Evolutionary conservation across 1,140 invertebrate genomes (phyloP).

Genomic region (Drosophila kikkawai): DNA sequence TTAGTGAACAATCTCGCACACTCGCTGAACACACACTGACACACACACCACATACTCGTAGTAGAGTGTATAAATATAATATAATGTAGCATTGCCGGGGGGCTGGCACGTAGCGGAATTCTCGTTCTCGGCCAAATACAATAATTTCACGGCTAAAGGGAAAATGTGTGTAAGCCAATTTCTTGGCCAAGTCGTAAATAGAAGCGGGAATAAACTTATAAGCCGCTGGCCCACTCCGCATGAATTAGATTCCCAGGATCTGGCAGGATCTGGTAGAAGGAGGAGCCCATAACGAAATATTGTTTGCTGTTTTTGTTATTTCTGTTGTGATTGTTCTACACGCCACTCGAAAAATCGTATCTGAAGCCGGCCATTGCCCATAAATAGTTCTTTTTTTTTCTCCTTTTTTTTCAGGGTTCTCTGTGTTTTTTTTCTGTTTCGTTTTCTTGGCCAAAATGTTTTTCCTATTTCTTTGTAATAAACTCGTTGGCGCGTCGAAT

Average conservation of each 20-base stretch:
- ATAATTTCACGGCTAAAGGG: slow-evolving; percentile 79
- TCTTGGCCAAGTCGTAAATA: slow-evolving; percentile 77
- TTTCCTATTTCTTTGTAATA: slow-evolving; percentile 75
- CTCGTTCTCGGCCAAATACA: slow-evolving; percentile 61
- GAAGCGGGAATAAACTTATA: slow-evolving; percentile 78
- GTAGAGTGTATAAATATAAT: slow-evolving; percentile 35
- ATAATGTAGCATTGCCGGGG: slow-evolving; percentile 41
- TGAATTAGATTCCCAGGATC: slow-evolving; percentile 55
- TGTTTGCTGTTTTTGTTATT: slow-evolving; percentile 46
- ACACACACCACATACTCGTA: slow-evolving; percentile 1
- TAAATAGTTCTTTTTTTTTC: slow-evolving; percentile 66
- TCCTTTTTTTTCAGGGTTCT: neutral
- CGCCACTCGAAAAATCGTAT: slow-evolving; percentile 57
- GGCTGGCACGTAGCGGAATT: slow-evolving; percentile 47
- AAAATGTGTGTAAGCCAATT: slow-evolving; percentile 79
- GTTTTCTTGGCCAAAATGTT: slow-evolving; percentile 45
- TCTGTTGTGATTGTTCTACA: slow-evolving; percentile 64
- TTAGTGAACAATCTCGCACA: slow-evolving; percentile 50
- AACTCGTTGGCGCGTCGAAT: slow-evolving; percentile 75
- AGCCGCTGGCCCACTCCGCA: slow-evolving; percentile 63
- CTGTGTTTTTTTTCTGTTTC: slow-evolving; percentile 10
- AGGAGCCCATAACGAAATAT: slow-evolving; percentile 54
- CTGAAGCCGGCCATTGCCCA: slow-evolving; percentile 69
- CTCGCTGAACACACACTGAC: slow-evolving; percentile 6
- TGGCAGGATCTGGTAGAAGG: neutral